Evolutionary conservation across 2,113 vertebrate genomes (phyloP).

Genomic region (Eudyptes chrysolophus): DNA sequence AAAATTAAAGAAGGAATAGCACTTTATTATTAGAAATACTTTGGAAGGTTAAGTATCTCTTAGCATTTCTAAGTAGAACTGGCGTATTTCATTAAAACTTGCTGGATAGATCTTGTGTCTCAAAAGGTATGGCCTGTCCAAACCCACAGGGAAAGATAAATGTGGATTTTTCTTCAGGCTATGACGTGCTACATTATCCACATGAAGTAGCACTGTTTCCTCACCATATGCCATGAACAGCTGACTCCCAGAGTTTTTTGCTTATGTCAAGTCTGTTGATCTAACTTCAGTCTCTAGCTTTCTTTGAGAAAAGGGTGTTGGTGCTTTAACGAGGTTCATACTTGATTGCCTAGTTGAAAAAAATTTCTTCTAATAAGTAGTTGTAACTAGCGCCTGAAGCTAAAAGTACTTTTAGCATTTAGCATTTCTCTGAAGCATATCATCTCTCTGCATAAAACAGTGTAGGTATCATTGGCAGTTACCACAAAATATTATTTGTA

Average conservation of each 20-base stretch:
- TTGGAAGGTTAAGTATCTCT: not conserved
- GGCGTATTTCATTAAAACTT: not conserved
- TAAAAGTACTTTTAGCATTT: too few species aligned
- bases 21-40: not conserved
- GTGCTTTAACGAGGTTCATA: not conserved
- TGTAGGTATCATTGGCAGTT: accelerated
- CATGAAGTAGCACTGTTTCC: not conserved
- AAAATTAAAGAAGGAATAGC: not conserved
- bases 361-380: too few species aligned
- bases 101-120: not conserved
- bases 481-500: too few species aligned
- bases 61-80: not conserved
- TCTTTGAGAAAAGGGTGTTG: not conserved
- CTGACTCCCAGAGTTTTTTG: not conserved
- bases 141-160: not conserved
- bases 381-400: not conserved
- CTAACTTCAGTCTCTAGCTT: not conserved
- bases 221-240: accelerated
- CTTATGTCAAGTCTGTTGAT: not conserved
- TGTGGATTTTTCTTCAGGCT: not conserved
- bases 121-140: not conserved
- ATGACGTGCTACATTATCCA: accelerated
- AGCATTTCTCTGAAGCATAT: not conserved
- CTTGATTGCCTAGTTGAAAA: not conserved
- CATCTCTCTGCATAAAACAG: not conserved